A percentile compares a stretch with the other conserved stretches of the same genome.
phyloP scores from a whole-genome alignment of 1,140 invertebrate species.

The Drosophila fuyamai region DNA sequence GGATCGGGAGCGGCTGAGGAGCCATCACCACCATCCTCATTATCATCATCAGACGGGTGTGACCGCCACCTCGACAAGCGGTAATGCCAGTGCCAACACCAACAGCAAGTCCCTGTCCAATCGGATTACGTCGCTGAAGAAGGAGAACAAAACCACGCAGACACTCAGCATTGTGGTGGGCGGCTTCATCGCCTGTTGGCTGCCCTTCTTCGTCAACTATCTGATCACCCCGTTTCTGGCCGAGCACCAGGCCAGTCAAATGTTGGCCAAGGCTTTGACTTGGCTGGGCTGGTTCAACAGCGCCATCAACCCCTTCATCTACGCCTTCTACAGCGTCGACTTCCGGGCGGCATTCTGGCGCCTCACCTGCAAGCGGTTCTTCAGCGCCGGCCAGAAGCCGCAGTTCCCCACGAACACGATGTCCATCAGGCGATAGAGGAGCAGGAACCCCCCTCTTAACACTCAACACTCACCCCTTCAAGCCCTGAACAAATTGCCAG shows the following conservation, averaged over 20 bases:
- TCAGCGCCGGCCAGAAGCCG: conserved; percentile 68
- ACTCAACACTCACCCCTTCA: neutral
- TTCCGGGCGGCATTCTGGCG: conserved; percentile 94
- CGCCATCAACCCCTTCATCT: conserved; percentile 94
- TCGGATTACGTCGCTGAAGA: conserved; percentile 88
- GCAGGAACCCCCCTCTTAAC: neutral
- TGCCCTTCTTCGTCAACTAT: conserved; percentile 95
- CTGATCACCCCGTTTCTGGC: conserved; percentile 91
- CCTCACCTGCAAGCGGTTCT: conserved; percentile 88
- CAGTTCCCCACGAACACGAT: conserved; percentile 82
- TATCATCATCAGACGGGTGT: conserved; percentile 50
- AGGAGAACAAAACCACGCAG: conserved; percentile 95
- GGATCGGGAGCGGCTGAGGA: conserved; percentile 20
- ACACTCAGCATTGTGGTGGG: conserved; percentile 96
- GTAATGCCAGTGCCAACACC: conserved; percentile 4
- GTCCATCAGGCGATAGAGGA: conserved; percentile 78
- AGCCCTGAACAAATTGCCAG: conserved; percentile 28
- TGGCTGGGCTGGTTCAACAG: conserved; percentile 98
- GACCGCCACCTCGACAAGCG: conserved; percentile 15
- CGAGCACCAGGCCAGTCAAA: conserved; percentile 86
- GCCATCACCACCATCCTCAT: conserved; percentile 50
- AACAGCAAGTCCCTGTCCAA: conserved; percentile 81
- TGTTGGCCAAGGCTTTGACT: conserved; percentile 92
- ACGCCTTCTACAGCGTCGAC: conserved; percentile 94
- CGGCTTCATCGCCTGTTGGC: conserved; percentile 95